These are phyloP conservation scores for Calliopum simillimum DNA, from an alignment of 2,888 invertebrate genomes.

Conservation along the genomic window DNA sequence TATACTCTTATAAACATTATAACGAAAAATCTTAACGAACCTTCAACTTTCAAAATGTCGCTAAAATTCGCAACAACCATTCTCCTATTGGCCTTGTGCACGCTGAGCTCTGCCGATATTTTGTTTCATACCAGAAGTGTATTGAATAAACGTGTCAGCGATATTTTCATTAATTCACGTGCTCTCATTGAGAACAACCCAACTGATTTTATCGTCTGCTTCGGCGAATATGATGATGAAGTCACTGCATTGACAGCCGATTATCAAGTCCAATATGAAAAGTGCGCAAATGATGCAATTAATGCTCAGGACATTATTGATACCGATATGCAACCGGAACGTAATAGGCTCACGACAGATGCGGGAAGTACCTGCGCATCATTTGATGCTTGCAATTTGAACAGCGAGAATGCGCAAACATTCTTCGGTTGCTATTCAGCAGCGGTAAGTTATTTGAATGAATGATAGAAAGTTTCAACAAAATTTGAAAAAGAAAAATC, in stretches of 20 bases:
- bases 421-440: constrained; percentile 15
- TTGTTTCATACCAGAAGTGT: no score
- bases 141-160: not conserved
- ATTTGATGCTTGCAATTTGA: not conserved
- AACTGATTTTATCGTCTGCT: not conserved
- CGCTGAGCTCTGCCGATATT: no score
- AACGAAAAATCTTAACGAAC: no score
- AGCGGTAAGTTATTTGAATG: not conserved
- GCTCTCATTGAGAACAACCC: not conserved
- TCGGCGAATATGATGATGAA: not conserved
- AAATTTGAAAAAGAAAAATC: no score
- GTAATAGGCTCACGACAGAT: not conserved
- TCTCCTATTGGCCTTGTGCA: no score
- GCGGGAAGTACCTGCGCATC: not conserved
- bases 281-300: not conserved
- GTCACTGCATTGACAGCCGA: not conserved
- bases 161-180: not conserved
- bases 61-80: no score
- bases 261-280: not conserved
- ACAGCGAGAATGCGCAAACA: not conserved
- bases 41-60: no score
- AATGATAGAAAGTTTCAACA: no score
- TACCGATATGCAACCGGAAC: not conserved
- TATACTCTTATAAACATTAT: no score
- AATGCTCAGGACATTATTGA: not conserved